phyloP scores from a whole-genome alignment of 1,140 invertebrate species.

The Trichonephila inaurata region DNA sequence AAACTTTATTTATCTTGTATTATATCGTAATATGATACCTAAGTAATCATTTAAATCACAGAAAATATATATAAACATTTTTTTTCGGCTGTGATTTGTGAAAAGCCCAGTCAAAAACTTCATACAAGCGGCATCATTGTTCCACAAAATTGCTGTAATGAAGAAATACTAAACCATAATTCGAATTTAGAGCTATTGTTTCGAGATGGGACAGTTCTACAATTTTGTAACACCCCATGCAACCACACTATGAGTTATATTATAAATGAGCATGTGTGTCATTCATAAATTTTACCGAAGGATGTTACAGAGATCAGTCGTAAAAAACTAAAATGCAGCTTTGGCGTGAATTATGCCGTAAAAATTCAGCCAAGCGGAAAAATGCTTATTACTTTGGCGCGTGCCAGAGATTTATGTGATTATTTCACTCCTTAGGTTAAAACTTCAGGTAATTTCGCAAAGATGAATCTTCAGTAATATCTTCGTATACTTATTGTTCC shows the following conservation, averaged over 20 bases:
- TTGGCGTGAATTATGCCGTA: not conserved
- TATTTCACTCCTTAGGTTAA: not conserved
- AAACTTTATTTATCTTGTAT: too few relatives aligned
- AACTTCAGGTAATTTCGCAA: constrained; percentile 1
- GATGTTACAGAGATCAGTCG: not conserved
- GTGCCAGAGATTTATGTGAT: not conserved
- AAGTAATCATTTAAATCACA: too few relatives aligned
- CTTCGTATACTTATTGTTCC: not conserved
- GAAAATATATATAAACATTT: too few relatives aligned
- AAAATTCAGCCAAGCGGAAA: not conserved
- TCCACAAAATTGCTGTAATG: not conserved
- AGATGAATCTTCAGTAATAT: not conserved
- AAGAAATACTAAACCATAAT: not conserved
- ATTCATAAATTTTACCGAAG: not conserved
- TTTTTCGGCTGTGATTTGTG: too few relatives aligned
- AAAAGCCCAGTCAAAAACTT: too few relatives aligned
- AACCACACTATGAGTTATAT: not conserved
- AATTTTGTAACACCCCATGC: not conserved
- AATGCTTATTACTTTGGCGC: constrained; percentile 15
- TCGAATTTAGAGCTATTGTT: not conserved
- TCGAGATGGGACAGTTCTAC: not conserved
- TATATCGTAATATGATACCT: too few relatives aligned
- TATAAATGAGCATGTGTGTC: not conserved
- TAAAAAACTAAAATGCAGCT: not conserved
- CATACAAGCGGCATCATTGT: too few relatives aligned